Evolutionary conservation across 2,888 invertebrate species (phyloP).

Genomic region (Drosophila lutescens): DNA sequence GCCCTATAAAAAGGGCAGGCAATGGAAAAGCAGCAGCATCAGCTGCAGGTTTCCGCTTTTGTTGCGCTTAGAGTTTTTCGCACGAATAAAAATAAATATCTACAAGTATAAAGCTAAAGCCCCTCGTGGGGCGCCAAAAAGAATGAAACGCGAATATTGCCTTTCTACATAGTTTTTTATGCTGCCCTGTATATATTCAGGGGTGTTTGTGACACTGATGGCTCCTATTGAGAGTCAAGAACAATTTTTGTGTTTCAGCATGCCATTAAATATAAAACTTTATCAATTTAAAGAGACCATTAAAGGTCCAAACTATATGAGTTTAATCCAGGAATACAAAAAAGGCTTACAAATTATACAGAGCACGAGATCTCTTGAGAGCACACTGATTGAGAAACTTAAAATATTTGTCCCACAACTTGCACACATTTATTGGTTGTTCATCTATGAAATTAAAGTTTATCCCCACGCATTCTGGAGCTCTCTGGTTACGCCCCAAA

Average conservation of each 20-base stretch:
- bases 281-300: too few species aligned
- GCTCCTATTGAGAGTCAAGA: constrained; percentile 2
- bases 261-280: too few species aligned
- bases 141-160: background rate
- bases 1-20: constrained; percentile 15
- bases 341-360: too few species aligned
- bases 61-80: constrained; percentile 7
- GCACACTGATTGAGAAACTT: constrained; percentile 14
- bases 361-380: constrained; percentile 6
- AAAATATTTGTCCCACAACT: constrained; percentile 11
- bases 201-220: constrained; percentile 12
- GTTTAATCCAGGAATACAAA: too few species aligned
- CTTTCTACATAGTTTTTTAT: background rate
- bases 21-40: constrained; percentile 1
- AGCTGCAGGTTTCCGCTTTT: constrained; percentile 22
- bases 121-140: background rate
- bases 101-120: background rate
- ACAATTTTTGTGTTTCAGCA: too few species aligned
- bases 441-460: constrained; percentile 45
- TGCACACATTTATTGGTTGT: constrained; percentile 24
- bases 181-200: background rate
- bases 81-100: constrained; percentile 1
- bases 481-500: constrained; percentile 27
- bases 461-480: constrained; percentile 12
- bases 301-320: too few species aligned